Evolutionary conservation across 2,113 vertebrate species (phyloP).

Genomic region (Cardinalis cardinalis): DNA sequence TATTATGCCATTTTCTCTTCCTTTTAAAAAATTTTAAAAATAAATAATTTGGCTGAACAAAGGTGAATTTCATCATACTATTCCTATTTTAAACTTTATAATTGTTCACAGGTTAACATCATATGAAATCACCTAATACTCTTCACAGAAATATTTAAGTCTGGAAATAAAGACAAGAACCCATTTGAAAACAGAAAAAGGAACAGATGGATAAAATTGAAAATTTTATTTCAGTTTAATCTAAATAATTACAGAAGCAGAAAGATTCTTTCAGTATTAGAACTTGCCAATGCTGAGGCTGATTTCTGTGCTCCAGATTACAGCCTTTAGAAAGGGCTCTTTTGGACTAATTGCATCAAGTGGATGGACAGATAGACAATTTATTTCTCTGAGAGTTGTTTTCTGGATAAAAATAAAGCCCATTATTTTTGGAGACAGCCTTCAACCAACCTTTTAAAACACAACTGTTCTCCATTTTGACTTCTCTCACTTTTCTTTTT

Average conservation of each 20-base stretch:
- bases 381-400: background rate
- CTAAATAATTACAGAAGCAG: background rate
- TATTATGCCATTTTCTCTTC: background rate
- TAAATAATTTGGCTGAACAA: background rate
- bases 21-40: background rate
- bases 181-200: background rate
- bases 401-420: background rate
- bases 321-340: background rate
- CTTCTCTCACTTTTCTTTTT: fast-evolving
- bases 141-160: background rate
- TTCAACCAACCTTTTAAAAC: background rate
- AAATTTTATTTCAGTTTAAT: conserved; percentile 2
- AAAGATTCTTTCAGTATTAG: background rate
- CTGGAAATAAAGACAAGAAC: background rate
- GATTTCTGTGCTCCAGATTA: background rate
- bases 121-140: background rate
- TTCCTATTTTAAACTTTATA: background rate
- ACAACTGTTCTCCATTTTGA: background rate
- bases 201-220: background rate
- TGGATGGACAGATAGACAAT: background rate
- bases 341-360: background rate
- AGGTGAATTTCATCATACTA: background rate
- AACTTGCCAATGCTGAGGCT: background rate
- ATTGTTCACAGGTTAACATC: background rate
- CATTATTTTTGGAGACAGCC: background rate